Evolutionary conservation across 2,113 vertebrate species (phyloP).

Genomic region (Nothobranchius kuhntae): DNA sequence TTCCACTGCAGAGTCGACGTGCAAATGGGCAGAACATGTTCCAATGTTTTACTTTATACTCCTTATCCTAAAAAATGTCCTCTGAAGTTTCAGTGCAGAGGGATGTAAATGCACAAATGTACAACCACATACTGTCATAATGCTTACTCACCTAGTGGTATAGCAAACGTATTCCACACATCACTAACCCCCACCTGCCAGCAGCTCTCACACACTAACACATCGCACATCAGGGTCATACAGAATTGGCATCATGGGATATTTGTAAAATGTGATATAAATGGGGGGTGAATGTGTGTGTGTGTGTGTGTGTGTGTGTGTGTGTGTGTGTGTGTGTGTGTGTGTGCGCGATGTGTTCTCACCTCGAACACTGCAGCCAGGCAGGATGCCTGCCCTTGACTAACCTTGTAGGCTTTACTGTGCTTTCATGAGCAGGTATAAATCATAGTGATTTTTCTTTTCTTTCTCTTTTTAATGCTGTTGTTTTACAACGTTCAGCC

Average conservation of each 20-base stretch:
- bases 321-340: constrained; percentile 12
- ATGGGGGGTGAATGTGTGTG: constrained; percentile 1
- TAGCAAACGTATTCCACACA: constrained; percentile 38
- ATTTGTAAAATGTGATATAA: constrained; percentile 69
- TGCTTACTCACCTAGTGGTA: constrained; percentile 16
- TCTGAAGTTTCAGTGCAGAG: constrained; percentile 61
- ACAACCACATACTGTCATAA: constrained; percentile 11
- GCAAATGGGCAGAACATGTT: constrained; percentile 67
- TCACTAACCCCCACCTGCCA: constrained; percentile 35
- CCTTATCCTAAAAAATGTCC: constrained; percentile 65
- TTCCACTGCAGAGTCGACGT: constrained; percentile 64
- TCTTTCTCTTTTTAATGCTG: constrained; percentile 16
- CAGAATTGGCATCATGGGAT: constrained; percentile 61
- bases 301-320: constrained; percentile 4
- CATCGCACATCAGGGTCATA: constrained; percentile 58
- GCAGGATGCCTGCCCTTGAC: constrained; percentile 71
- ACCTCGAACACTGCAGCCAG: constrained; percentile 57
- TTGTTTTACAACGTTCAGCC: constrained; percentile 59
- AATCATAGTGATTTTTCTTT: constrained; percentile 68
- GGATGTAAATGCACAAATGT: constrained; percentile 18
- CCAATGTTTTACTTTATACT: constrained; percentile 50
- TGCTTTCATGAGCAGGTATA: constrained; percentile 74
- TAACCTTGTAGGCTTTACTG: constrained; percentile 76
- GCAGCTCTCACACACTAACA: constrained; percentile 24
- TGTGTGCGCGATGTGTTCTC: constrained; percentile 58